Evolutionary conservation across 2,113 vertebrate genomes (phyloP).

Genomic region (Pristiophorus japonicus): DNA sequence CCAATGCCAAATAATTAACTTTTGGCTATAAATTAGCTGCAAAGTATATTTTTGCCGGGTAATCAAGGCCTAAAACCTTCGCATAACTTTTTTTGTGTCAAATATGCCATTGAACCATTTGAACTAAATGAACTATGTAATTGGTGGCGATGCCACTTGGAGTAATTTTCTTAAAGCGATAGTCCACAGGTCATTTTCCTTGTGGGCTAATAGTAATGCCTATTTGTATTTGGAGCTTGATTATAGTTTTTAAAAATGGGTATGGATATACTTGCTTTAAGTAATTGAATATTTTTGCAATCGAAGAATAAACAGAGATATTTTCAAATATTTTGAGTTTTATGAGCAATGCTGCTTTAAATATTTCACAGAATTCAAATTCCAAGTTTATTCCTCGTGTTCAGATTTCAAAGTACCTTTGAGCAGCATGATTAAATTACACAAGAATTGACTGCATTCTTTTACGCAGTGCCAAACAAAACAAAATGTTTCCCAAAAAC

Average conservation of each 20-base stretch:
- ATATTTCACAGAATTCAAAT: conserved; percentile 3
- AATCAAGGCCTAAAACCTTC: background rate
- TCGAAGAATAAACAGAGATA: background rate
- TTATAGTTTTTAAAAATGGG: background rate
- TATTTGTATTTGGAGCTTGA: background rate
- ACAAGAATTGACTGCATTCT: background rate
- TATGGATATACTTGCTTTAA: background rate
- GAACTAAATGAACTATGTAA: background rate
- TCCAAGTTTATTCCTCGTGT: background rate
- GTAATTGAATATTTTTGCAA: background rate
- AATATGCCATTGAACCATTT: background rate
- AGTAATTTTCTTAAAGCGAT: background rate
- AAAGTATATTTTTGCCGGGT: background rate
- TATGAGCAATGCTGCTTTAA: background rate
- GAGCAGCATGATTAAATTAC: background rate
- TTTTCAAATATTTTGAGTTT: background rate
- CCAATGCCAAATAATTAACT: no score
- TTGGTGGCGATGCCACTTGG: background rate
- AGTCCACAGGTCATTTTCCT: background rate
- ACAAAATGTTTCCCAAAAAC: background rate
- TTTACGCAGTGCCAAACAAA: background rate
- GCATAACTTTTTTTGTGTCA: background rate
- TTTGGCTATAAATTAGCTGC: background rate
- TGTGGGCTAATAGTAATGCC: background rate
- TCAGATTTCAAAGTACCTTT: background rate